Base-by-base conservation (phyloP, 1,140 invertebrate genomes). In the Lasaia peninsularis region DNA sequence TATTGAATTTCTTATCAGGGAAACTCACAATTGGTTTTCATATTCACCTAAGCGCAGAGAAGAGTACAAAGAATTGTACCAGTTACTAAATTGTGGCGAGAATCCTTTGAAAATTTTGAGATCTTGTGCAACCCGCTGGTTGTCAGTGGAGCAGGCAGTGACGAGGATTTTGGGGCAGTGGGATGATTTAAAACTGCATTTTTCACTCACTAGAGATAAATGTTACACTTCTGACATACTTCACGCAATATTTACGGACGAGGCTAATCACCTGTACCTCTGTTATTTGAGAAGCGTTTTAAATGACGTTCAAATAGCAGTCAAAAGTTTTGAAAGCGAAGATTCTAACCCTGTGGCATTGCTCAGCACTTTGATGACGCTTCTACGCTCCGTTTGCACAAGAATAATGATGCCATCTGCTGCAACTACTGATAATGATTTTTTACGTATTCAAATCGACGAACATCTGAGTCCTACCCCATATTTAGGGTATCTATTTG, bases 111-210 rank as follows among this genome's bases (percentile, higher is more conserved):
- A 67, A 61, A 61, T 67, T 0, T 53, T 66, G 33, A 21, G 10
- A 52, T 1, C 7, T 1, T 66, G 58, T 61, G 52, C 64, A 10
- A 71, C 60, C 4, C 62, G 62, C 0, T 67, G 60, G 68, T 44
- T 71, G 2, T 71, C 65, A 0, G 52, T 67, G 34, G 60, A 67
- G 61, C 44, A 28, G 48, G 51, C 65, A 21, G 53, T 71, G 8
- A 10, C n/a, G 7, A 63, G 55, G 31, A 69, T 65, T 12, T 48
- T 69, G 10, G 16, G 51, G 16, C 67, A 69, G 33, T 65, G 55
- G 63, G 44, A 66, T 50, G 60, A 63, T 44, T 35, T 65, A 53
- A 62, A 60, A 51, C 51, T 62, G 20, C 56, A 40, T 62, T 66
- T 66, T 52, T 56, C 34, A 32, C 12, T 49, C 14, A 53, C 31